These are phyloP conservation scores for Eupeodes luniger DNA, from an alignment of 2,888 invertebrate genomes.

Conservation along the genomic window DNA sequence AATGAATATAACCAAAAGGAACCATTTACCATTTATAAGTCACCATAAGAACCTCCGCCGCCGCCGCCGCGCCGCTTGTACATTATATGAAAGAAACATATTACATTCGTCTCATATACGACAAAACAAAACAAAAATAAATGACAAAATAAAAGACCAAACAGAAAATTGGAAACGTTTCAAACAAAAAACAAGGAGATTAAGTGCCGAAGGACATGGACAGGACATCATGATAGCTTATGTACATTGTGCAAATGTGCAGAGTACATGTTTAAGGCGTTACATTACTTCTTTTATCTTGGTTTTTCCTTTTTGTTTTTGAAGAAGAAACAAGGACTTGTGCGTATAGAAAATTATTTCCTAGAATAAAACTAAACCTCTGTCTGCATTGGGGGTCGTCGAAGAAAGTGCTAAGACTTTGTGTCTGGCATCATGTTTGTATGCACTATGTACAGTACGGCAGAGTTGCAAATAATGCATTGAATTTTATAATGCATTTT, in stretches of 20 bases:
- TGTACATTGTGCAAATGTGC: constrained; percentile 1
- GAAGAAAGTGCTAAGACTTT: neutral
- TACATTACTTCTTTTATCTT: constrained; percentile 40
- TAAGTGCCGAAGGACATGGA: constrained; percentile 65
- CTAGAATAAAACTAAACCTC: constrained; percentile 50
- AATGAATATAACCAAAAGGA: constrained; percentile 41
- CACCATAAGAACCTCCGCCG: constrained; percentile 35
- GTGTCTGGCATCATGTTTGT: neutral
- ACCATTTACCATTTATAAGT: constrained; percentile 37
- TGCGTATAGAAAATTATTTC: constrained; percentile 45
- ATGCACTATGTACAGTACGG: neutral
- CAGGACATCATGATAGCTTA: constrained; percentile 60
- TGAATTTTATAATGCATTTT: no score
- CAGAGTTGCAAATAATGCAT: no score
- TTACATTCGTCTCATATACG: no score
- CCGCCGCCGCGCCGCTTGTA: neutral
- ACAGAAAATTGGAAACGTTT: constrained; percentile 31
- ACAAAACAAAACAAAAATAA: neutral
- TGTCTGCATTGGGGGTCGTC: constrained; percentile 46
- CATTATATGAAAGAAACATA: neutral
- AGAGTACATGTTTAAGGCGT: constrained; percentile 9
- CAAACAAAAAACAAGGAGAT: constrained; percentile 40
- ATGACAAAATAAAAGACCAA: constrained; percentile 7
- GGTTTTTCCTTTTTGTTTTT: neutral
- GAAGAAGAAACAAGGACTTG: constrained; percentile 2